A percentile compares a stretch with the other conserved stretches of the same genome.
Conservation (phyloP, 1,140 invertebrate species). For the Potamilus streckersoni region DNA sequence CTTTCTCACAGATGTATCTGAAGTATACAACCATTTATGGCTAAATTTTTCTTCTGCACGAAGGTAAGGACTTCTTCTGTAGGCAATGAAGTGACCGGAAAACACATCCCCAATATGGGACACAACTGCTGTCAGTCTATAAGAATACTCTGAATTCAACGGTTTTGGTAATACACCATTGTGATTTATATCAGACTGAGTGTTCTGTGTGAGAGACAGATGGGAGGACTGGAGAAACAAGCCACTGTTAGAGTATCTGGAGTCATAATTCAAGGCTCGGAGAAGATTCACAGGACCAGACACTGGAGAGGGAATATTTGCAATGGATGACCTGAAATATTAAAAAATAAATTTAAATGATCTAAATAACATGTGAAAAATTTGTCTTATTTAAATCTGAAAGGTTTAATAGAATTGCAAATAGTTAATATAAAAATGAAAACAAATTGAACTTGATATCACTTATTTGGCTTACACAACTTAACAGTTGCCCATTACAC, state of each 20-base stretch:
- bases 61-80: constrained; percentile 75
- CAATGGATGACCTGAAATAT: background rate
- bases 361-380: too few relatives aligned
- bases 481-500: too few relatives aligned
- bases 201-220: background rate
- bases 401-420: too few relatives aligned
- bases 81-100: constrained; percentile 93
- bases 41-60: constrained; percentile 46
- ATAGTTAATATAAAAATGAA: too few relatives aligned
- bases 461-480: too few relatives aligned
- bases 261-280: constrained; percentile 61
- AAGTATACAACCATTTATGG: constrained; percentile 68
- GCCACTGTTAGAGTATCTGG: constrained; percentile 47
- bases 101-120: constrained; percentile 88
- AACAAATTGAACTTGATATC: too few relatives aligned
- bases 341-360: background rate
- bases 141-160: constrained; percentile 64
- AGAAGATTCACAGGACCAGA: constrained; percentile 59
- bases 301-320: constrained; percentile 8
- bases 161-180: constrained; percentile 38
- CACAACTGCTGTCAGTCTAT: constrained; percentile 85
- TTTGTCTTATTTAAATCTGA: too few relatives aligned
- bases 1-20: constrained; percentile 67
- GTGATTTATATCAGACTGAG: constrained; percentile 54
- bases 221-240: constrained; percentile 47